Evolutionary conservation across 2,797 vertebrate genomes (phyloP), one percentile per base, ranked within the genome.

Genomic region (Cirrhinus molitorella): DNA sequence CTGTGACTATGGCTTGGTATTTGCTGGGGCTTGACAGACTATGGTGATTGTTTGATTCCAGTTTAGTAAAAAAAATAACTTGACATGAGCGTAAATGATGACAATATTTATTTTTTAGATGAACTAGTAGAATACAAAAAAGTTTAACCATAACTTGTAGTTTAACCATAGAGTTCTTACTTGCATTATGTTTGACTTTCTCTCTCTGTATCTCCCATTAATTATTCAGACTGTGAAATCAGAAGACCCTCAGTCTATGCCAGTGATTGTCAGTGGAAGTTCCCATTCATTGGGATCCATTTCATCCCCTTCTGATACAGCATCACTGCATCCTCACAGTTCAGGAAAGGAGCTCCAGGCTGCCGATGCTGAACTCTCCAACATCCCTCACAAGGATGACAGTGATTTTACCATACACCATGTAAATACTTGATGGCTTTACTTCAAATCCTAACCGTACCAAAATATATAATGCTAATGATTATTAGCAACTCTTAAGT

Each of bases 271-370:
- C 73, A 93, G 88, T 7, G 93, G 91, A 75, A 93, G 90, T 47
- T 31, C 88, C 80, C 89, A 89, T 74, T 92, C 92, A 3, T 66
- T 90, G 19, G 67, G 79, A 5, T 70, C 79, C 51, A 76, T 85
- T 10, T 91, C 93, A 4, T 89, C 93, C 53, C 72, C 92, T 81
- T 53, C 85, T 77, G 75, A 89, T 73, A 45, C 82, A 43, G 92
- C 93, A 63, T 90, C 94, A 14, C 88, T 89, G 83, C 94, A 87
- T 76, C 87, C 88, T 19, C 93, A 88, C 85, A 95, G 90, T 89
- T 95, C 94, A 14, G 47, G 81, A 31, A 83, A 90, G 28, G 91
- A 88, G 84, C 91, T 94, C 9, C 85, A 89, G 87, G 89, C 91
- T 83, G 88, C 94, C 67, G 89, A 91, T 87, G 76, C 89, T 28